Evolutionary conservation across 2,797 vertebrate genomes (phyloP), one percentile per base, ranked within the genome.

Genomic region (Hydrolagus colliei): DNA sequence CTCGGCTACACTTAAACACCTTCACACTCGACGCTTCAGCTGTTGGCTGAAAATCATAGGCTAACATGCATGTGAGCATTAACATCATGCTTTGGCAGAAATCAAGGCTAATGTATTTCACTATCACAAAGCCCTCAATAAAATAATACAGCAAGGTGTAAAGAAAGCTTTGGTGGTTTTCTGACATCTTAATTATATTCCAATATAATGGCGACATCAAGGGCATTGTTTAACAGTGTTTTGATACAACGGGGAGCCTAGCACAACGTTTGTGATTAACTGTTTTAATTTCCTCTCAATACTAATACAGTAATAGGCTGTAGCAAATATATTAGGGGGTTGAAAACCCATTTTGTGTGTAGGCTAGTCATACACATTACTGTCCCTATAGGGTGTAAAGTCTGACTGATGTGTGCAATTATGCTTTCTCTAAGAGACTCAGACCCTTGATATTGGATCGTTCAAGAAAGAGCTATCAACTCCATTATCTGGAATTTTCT

Each of bases 241-340:
- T 84, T 68, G 65, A 32, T n/a, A 13, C 18, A 41, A 35, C 4
- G 18, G 27, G 41, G 16, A 84, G 65, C 10, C 20, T 18, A 41
- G 18, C 32, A 71, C 16, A 6, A 52, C n/a, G 71, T 20, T 84
- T 84, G 27, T 84, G 79, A 84, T 84, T 84, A 68, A 84, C 79
- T 84, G 79, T 84, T 84, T 84, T 84, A 84, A 84, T 84, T 84
- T 84, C 32, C 32, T 41, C 1, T 11, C 65, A 71, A 32, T 35
- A 71, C 41, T 71, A 41, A 71, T n/a, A 27, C 27, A 27, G 27
- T 27, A 20, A 18, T 41, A 68, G 65, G n/a, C 65, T 67, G 32
- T 18, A 27, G 35, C 32, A 84, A 68, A 84, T 71, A 84, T 71
- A 84, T 52, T 84, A 68, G 41, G 65, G 32, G 35, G 63, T 41